Evolutionary conservation across 2,888 invertebrate genomes (phyloP), one percentile per base, ranked within the genome.

Genomic region (Leptinotarsa tumamoca): DNA sequence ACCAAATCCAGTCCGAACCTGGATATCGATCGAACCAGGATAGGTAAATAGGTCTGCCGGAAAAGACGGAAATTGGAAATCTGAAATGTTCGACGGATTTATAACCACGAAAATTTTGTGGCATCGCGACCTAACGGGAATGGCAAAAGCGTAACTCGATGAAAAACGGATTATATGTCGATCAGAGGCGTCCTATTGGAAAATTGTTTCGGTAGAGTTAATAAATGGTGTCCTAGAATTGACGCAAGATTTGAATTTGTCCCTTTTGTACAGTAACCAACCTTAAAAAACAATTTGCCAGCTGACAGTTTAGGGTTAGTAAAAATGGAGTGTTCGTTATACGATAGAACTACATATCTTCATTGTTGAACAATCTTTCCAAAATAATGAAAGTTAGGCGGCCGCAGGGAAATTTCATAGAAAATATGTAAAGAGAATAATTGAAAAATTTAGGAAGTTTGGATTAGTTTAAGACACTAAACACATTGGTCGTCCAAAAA

Each of bases 1-100:
- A 4, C 18, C 21, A 56, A n/a, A 56, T 10, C 56, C 18, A 56
- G n/a, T 56, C 21, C 18, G 56, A n/a, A 56, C 56, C 56, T 56
- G 56, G 56, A n/a, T 56, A 56, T 56, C 56, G 56, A 56, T 56
- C 56, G 56, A 54, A 56, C 56, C 56, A 13, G 18, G 56, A 13
- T 56, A 56, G 56, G 56, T 52, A 56, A 56, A 56, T 56, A 56
- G 56, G 56, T 56, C 56, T 56, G 56, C 18, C 56, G 56, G 17
- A 56, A 56, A 56, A 56, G 18, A 56, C 56, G 56, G 21, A 56
- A 56, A 56, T 56, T 56, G 56, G 18, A 56, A 56, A 56, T 56
- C 18, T 56, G n/a, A n/a, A 52, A 52, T 52, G 52, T 52, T 52
- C 52, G 52, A 15, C 52, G 52, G 14, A 52, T 52, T 52, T 17